Evolutionary conservation across 2,797 vertebrate genomes (phyloP), one percentile per base, ranked within the genome.

Genomic region (Mus caroli): DNA sequence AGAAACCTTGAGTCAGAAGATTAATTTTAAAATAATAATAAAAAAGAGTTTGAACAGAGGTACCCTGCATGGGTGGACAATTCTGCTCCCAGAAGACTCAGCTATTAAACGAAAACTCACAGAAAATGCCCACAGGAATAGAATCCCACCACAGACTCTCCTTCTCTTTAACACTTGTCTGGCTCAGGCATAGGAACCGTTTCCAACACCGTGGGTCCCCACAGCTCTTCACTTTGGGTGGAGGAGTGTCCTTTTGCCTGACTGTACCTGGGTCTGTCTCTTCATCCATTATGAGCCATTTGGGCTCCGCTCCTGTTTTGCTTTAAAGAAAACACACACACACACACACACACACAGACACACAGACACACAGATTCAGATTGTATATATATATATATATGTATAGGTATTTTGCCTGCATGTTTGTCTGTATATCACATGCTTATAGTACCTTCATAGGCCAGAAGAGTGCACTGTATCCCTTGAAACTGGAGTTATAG

Each of bases 121-220:
- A 20, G 15, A 40, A n/a, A 46, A 12, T 24, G 40, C 31, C 28
- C 1, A 37, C 28, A 54, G 88, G 34, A 4, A 12, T 0, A 31
- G 31, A 67, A 64, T 9, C 17, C 46, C 19, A 56, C 56, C 22
- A n/a, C 11, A 34, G 24, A 20, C 1, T 60, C 24, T 28, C 37
- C 37, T 20, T 46, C 37, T 43, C 31, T 10, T 40, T 1, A 0
- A 11, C 56, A 34, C 28, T n/a, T 0, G 10, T 22, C 20, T 46
- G 14, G 13, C 60, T 28, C 14, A 0, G 9, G 43, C 19, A 37
- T 4, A 28, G 60, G 96, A 37, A 6, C 7, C 56, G 6, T 14
- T 60, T 14, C 3, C 15, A 22, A 28, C 2, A 0, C 0, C 24
- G 37, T 3, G 6, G 14, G 19, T 8, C 43, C 7, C 54, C 1